These are phyloP conservation scores for Strigamia maritima DNA, from an alignment of 2,888 invertebrate genomes.

Conservation along the genomic window DNA sequence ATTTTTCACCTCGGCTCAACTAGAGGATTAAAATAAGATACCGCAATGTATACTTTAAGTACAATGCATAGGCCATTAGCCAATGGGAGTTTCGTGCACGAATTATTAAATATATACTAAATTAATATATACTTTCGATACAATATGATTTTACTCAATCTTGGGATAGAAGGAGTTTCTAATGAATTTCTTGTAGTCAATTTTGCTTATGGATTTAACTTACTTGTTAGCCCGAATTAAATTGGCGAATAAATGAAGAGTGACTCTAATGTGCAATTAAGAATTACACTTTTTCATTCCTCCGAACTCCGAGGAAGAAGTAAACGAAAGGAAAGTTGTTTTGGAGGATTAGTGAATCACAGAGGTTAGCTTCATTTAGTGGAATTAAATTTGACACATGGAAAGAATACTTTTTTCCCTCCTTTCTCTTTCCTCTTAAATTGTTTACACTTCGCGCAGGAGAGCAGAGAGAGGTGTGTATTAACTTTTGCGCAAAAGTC, in stretches of 20 bases:
- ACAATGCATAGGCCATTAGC: too few species aligned
- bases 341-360: neutral
- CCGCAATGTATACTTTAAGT: too few species aligned
- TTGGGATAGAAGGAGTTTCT: too few species aligned
- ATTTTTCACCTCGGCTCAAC: too few species aligned
- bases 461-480: neutral
- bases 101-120: too few species aligned
- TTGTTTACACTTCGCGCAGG: neutral
- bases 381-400: constrained; percentile 28
- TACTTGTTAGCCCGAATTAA: neutral
- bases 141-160: too few species aligned
- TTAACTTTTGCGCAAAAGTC: constrained; percentile 20
- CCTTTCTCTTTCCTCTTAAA: neutral
- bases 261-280: constrained; percentile 22
- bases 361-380: constrained; percentile 24
- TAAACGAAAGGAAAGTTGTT: constrained; percentile 5
- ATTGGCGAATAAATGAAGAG: neutral
- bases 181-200: too few species aligned
- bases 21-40: too few species aligned
- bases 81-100: too few species aligned
- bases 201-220: neutral
- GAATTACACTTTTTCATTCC: neutral
- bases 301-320: too few species aligned
- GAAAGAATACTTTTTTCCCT: neutral
- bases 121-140: too few species aligned